Base-by-base conservation (phyloP, 2,113 vertebrate species). In the Chaenogobius annularis region DNA sequence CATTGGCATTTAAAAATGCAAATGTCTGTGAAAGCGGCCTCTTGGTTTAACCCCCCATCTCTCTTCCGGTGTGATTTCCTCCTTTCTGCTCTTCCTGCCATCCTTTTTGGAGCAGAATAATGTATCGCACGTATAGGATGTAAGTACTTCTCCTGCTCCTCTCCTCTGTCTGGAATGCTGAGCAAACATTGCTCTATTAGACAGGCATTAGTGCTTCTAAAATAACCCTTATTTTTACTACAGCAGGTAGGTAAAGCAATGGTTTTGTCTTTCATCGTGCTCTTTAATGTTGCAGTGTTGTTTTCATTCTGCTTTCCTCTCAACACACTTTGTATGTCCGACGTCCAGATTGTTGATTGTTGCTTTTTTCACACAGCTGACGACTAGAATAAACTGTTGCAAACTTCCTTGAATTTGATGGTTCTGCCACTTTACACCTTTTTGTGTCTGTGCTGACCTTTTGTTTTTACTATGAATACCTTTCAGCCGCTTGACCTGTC, bases 111-210 rank as follows among this genome's bases (percentile, higher is more conserved):
- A 97, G 95, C 96, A 99, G 97, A 96, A 95, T 98, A 95, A 99
- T 99, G 97, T 99, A 99, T 97, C 97, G 97, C 94, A 99, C 98
- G 88, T 99, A 99, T 94, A 98, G 96, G 94, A 99, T 99, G 98
- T 99, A 96, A 99, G 98, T 99, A 99, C 94, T 65, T 67, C 22
- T 19, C 43, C 31, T 37, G 48, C 37, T 3, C 37, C 37, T 23
- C 47, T 37, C 12, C 2, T n/a, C 10, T 73, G 79, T 0, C 81
- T 14, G 55, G 55, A 58, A 58, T 58, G 58, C 26, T 10, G 26
- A 26, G 13, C 58, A 59, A 26, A 22, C 54, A 26, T 58, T 23
- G 12, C 2, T 61, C 14, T 35, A 35, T 61, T 31, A 35, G 26
- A 61, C 58, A 13, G 56, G 13, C 13, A 59, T 59, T 15, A 23